Evolutionary conservation across 1,140 invertebrate genomes (phyloP), one percentile per base, ranked within the genome.

Genomic region (Aporrectodea caliginosa): DNA sequence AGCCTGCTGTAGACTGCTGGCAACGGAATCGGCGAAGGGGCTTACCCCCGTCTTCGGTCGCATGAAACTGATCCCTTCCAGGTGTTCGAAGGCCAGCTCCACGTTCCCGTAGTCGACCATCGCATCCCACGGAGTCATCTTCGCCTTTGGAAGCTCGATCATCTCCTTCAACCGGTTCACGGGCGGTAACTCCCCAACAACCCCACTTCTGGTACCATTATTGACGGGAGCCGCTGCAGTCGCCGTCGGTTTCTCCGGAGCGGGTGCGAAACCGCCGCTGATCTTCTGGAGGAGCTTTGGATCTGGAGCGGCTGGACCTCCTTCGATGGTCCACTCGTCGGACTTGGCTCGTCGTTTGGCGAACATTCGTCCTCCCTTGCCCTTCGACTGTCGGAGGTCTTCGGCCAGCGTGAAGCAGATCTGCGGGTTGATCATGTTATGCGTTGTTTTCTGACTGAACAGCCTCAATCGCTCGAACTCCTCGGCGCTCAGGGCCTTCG

Each of bases 311-410:
- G 78, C 27, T 80, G 82, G 31, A 73, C 81, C 78, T 85, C 93
- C 93, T 83, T 94, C 94, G 27, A 95, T 92, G 27, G 95, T 91
- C 93, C 93, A 96, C 87, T 95, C 94, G 84, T 95, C 93, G 2
- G 93, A 93, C 83, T 92, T 91, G 90, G 93, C 93, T 85, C 93
- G 92, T 72, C 94, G 91, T 86, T 95, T 95, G 29, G 93, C 93
- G 89, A 95, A 95, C 83, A 95, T 90, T 88, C 94, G 93, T 22
- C 94, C 94, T 79, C 94, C 93, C 33, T 81, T 82, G 2, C 85
- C 86, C 77, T 84, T 85, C 58, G 79, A 79, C 27, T 80, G 82
- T 79, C 43, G 82, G 58, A 94, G 88, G 85, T 93, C 93, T 80
- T 91, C 92, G 27, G 94, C 93, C 77, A 94, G 91, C 81, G 92